Evolutionary conservation across 1,140 invertebrate species (phyloP), one percentile per base, ranked within the genome.

Genomic region (Mactra quadrangularis): DNA sequence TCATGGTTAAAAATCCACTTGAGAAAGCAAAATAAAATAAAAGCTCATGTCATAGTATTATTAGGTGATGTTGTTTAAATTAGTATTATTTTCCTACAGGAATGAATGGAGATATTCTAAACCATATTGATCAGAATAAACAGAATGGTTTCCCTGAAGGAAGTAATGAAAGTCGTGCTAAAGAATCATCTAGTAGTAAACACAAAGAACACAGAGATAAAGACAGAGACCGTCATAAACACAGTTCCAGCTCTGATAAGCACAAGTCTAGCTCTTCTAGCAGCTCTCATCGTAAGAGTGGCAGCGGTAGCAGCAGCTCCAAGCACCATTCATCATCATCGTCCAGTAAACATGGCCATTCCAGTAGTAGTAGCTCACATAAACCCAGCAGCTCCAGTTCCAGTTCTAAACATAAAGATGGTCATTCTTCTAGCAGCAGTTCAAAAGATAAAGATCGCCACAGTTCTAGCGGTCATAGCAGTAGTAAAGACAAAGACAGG

Each of bases 211-310:
- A 94, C 64, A 88, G 88, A 25, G 87, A 88, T 86, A 88, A 75
- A 76, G 85, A 55, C 88, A 91, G 94, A 38, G 85, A 47, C 89
- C 90, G 94, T 33, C n/a, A 50, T 13, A 68, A 68, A 19, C 29
- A n/a, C 1, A 94, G 94, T 70, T 93, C 94, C 86, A 92, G 93
- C 77, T 91, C 91, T 50, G 89, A 93, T 55, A 91, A 90, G 76
- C 87, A 90, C 66, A 89, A 86, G 53, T 87, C 86, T 57, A 85
- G 83, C 59, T 84, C 82, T 3, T 72, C 64, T 9, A 66, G 53
- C n/a, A 64, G 64, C 41, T 71, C 64, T 6, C n/a, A 76, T 33
- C 75, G 82, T 33, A 82, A 78, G 68, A 33, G 64, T 45, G 52
- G 60, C 27, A 83, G 72, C 9, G 52, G 64, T 41, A 76, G 70